phyloP scores from a whole-genome alignment of 2,113 vertebrate genomes.

The Corapipo altera region DNA sequence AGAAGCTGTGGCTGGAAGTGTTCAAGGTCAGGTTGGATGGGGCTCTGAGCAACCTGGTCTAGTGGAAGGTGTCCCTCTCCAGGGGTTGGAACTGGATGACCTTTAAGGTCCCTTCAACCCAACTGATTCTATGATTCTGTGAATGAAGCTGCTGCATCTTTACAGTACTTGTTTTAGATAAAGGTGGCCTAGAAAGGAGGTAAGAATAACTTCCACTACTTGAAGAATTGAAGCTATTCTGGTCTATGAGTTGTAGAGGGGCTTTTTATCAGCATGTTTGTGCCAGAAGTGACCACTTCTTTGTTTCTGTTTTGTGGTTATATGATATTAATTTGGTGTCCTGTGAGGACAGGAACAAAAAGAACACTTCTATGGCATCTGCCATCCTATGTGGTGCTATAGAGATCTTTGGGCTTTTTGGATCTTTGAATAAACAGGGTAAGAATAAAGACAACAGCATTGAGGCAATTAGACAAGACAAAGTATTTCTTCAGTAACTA shows the following conservation, averaged over 20 bases:
- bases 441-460: background rate
- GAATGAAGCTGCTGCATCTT: background rate
- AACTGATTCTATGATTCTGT: background rate
- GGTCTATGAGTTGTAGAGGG: background rate
- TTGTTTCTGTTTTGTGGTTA: background rate
- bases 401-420: background rate
- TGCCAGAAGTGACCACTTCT: background rate
- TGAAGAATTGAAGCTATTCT: background rate
- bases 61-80: background rate
- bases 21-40: background rate
- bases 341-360: background rate
- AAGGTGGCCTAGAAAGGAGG: background rate
- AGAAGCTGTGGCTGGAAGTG: background rate
- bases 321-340: background rate
- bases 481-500: background rate
- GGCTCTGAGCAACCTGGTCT: background rate
- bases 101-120: background rate
- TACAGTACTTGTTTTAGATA: background rate
- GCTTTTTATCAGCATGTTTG: background rate
- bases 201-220: background rate
- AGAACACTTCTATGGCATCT: background rate
- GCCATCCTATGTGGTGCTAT: background rate
- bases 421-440: background rate
- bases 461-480: background rate
- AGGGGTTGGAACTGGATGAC: background rate